Base-by-base conservation (phyloP, 2,113 vertebrate species). In the Sinocyclocheilus anshuiensis region DNA sequence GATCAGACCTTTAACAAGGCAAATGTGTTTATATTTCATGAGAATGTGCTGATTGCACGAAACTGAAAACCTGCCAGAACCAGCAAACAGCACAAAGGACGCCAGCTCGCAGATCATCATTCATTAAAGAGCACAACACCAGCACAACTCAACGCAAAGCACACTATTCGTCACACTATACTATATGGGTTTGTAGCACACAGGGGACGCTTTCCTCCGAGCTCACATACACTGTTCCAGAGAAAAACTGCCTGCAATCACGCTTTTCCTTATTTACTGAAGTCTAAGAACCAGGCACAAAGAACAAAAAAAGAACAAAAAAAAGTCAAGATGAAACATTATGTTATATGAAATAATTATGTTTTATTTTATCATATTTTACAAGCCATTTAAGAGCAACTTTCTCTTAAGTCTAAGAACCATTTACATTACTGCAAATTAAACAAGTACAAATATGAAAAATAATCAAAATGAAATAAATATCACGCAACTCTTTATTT, bases 1-100 rank as follows among this genome's bases (percentile, higher is more conserved):
- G 69, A 42, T 42, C 69, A 72, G 69, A 72, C 69, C 18, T 42
- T 72, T 72, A 72, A 42, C 69, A 39, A 42, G 36, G 36, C 69
- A 72, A 72, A 72, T 42, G 36, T 72, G 18, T 42, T 72, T 6
- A 22, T 72, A 39, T 72, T 22, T 72, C 8, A 72, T 11, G 33
- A 72, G 69, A 72, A 39, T 71, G 33, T 71, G 67, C 33, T 20
- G 67, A 71, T 71, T 71, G 67, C 33, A 20, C 11, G 8, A 39
- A 72, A 72, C 33, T 39, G 33, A 72, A 72, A 72, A 22, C 33
- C 69, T 39, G 67, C 67, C 33, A 71, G 18, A 39, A 36, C 15
- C 20, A 39, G 36, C 26, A 8, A 69, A 33, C 65, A 18, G 15
- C 15, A 69, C 26, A 69, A 16, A 69, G 55, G 18, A 20, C 4